Evolutionary conservation across 2,888 invertebrate genomes (phyloP).

Genomic region (Odontocerum albicorne): DNA sequence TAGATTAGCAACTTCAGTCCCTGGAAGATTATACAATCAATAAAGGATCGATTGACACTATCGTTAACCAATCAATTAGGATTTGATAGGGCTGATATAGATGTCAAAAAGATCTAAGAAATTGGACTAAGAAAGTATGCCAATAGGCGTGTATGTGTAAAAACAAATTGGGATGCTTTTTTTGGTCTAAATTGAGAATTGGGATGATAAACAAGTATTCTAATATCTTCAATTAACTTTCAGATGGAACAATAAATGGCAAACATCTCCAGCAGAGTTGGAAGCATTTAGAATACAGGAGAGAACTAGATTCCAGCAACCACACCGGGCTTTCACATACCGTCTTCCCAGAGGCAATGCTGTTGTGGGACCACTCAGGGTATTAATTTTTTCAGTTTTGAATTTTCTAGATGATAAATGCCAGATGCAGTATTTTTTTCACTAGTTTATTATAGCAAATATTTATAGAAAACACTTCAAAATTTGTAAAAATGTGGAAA

Average conservation of each 20-base stretch:
- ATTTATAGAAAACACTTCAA: too few relatives aligned
- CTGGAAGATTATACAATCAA: too few relatives aligned
- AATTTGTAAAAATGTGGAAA: too few relatives aligned
- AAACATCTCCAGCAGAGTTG: conserved; percentile 78
- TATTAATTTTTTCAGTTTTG: conserved; percentile 56
- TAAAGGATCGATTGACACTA: too few relatives aligned
- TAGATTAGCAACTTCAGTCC: too few relatives aligned
- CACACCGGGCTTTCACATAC: conserved; percentile 91
- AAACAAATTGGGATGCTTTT: too few relatives aligned
- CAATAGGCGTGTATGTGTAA: too few relatives aligned
- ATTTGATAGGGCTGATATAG: too few relatives aligned
- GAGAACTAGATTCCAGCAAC: conserved; percentile 79
- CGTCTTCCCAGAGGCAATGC: conserved; percentile 83
- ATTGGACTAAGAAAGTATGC: too few relatives aligned
- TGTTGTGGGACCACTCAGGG: conserved; percentile 81
- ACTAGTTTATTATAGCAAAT: too few relatives aligned
- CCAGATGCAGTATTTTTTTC: not conserved
- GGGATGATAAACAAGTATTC: not conserved
- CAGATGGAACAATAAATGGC: conserved; percentile 79
- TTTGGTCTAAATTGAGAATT: not conserved
- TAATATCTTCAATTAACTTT: not conserved
- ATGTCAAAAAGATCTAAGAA: too few relatives aligned
- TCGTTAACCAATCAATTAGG: too few relatives aligned
- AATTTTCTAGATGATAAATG: not conserved
- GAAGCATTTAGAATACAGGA: conserved; percentile 79